Conservation (phyloP, 2,888 invertebrate species). For the Dione vanillae region DNA sequence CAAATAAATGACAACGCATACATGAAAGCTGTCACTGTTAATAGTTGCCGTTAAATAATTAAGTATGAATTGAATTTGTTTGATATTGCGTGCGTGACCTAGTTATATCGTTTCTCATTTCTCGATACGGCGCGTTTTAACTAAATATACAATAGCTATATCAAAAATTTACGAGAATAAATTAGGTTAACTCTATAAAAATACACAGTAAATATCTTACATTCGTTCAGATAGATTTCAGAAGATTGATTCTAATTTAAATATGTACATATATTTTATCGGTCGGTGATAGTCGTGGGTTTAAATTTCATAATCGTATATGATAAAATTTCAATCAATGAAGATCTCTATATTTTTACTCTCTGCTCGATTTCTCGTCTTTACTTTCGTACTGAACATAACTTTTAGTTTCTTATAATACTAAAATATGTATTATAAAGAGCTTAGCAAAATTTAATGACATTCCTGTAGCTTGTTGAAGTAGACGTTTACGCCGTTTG, state of each 20-base stretch:
- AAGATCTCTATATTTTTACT: background rate
- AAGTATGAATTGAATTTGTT: constrained; percentile 21
- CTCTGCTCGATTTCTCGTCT: background rate
- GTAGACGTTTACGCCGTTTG: constrained; percentile 26
- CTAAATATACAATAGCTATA: background rate
- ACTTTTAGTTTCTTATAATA: background rate
- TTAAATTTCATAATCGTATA: no score
- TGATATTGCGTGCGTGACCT: background rate
- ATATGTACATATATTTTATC: no score
- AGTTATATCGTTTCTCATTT: constrained; percentile 18
- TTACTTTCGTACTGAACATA: background rate
- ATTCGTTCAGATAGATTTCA: background rate
- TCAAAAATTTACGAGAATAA: background rate
- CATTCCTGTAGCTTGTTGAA: constrained; percentile 24
- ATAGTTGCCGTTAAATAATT: constrained; percentile 21
- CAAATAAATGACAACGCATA: constrained; percentile 12
- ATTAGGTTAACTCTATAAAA: background rate
- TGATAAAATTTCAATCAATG: no score
- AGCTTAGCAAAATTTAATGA: constrained; percentile 15
- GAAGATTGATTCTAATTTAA: background rate
- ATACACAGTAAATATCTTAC: background rate
- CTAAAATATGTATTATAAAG: background rate
- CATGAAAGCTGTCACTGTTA: constrained; percentile 28
- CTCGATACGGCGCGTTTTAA: background rate
- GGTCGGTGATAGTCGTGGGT: no score